Evolutionary conservation across 2,113 vertebrate genomes (phyloP).

Genomic region (Gavialis gangeticus): DNA sequence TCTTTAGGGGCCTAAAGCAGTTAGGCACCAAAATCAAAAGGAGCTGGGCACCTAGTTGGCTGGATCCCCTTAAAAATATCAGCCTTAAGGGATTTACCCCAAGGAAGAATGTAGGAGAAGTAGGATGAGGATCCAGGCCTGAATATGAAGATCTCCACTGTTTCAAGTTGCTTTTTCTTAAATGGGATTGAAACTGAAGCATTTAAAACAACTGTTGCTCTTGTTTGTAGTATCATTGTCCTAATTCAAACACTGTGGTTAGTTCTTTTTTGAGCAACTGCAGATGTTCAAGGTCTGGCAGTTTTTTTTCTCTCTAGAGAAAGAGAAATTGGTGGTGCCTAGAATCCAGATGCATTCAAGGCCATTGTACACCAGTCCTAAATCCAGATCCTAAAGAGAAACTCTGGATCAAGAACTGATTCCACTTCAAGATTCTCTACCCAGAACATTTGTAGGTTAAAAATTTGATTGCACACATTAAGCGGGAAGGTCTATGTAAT

Average conservation of each 20-base stretch:
- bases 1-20: neutral
- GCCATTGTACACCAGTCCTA: no score
- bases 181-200: no score
- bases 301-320: neutral
- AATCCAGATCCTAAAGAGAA: no score
- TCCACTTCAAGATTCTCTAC: neutral
- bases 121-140: neutral
- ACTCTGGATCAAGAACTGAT: neutral
- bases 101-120: neutral
- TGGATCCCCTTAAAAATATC: neutral
- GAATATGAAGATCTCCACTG: neutral
- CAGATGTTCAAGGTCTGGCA: neutral
- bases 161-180: neutral
- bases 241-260: neutral
- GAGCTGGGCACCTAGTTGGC: neutral
- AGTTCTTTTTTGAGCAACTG: neutral
- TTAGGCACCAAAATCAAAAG: neutral
- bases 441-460: neutral
- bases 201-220: neutral
- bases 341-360: neutral
- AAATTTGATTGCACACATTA: neutral
- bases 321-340: neutral
- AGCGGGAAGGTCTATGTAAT: neutral
- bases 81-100: neutral
- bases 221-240: neutral